Percentiles rank a stretch among this genome's conserved stretches.
phyloP scores from a whole-genome alignment of 2,888 invertebrate genomes.

The Abrostola tripartita region DNA sequence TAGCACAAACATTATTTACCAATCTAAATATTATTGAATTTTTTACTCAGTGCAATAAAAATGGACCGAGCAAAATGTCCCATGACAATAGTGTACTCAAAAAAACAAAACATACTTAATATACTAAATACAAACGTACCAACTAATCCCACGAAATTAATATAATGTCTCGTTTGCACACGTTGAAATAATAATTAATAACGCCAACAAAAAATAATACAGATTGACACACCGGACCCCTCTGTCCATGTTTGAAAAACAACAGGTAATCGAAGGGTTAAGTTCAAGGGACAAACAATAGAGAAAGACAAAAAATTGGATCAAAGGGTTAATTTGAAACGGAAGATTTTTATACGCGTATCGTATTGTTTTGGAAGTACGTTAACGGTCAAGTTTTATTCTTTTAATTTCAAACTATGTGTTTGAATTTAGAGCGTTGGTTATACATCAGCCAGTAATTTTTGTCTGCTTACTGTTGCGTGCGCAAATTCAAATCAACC shows the following conservation, averaged over 20 bases:
- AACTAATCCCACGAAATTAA: conserved; percentile 40
- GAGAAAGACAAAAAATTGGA: conserved; percentile 69
- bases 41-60: neutral
- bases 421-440: neutral
- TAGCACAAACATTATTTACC: too few relatives aligned
- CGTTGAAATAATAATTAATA: conserved; percentile 72
- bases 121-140: neutral
- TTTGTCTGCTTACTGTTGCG: neutral
- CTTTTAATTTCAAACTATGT: neutral
- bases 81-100: conserved; percentile 11
- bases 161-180: conserved; percentile 47
- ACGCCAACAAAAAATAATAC: conserved; percentile 67
- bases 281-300: conserved; percentile 70
- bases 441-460: neutral
- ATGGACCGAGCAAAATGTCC: neutral
- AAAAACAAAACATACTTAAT: neutral
- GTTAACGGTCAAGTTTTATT: conserved; percentile 68
- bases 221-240: conserved; percentile 80
- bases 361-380: conserved; percentile 61
- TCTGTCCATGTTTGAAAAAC: conserved; percentile 67
- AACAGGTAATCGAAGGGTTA: conserved; percentile 86
- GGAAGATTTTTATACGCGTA: conserved; percentile 69
- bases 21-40: too few relatives aligned
- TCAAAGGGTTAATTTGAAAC: conserved; percentile 76
- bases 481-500: too few relatives aligned